Percentiles rank a stretch among this genome's conserved stretches.
Evolutionary conservation across 2,113 vertebrate species (phyloP).

Genomic region (Daphoenositta chrysoptera): DNA sequence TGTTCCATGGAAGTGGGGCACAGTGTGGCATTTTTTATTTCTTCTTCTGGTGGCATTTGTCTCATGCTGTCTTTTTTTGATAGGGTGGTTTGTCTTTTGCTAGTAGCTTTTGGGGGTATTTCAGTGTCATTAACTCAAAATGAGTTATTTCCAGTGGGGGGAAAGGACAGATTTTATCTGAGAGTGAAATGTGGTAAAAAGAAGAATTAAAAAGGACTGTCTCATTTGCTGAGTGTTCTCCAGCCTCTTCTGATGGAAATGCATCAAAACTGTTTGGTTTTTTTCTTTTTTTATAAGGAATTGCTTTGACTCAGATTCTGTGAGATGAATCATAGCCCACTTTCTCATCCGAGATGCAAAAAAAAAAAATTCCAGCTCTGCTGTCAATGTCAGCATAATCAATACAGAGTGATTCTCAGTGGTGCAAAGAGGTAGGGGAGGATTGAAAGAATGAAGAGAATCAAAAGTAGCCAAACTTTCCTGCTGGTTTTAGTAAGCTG

Average conservation of each 20-base stretch:
- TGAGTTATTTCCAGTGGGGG: background rate
- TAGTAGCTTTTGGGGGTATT: slow-evolving; percentile 38
- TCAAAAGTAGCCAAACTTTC: slow-evolving; percentile 42
- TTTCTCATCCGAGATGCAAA: slow-evolving; percentile 68
- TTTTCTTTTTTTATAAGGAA: slow-evolving; percentile 45
- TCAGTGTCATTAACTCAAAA: slow-evolving; percentile 44
- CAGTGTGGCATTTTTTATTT: background rate
- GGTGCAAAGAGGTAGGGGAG: slow-evolving; percentile 5
- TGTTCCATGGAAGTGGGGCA: background rate
- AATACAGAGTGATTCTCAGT: slow-evolving; percentile 36
- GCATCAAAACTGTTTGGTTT: slow-evolving; percentile 48
- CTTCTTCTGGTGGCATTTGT: slow-evolving; percentile 17
- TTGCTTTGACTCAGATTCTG: slow-evolving; percentile 73
- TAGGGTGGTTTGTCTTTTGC: slow-evolving; percentile 13
- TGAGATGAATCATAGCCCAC: slow-evolving; percentile 77
- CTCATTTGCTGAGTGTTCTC: slow-evolving; percentile 68
- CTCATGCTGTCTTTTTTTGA: slow-evolving; percentile 13
- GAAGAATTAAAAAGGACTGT: slow-evolving; percentile 10
- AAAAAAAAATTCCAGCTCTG: slow-evolving; percentile 41
- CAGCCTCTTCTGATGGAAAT: slow-evolving; percentile 63
- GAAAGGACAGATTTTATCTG: slow-evolving; percentile 61
- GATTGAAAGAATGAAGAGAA: slow-evolving; percentile 47
- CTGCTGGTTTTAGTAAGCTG: background rate
- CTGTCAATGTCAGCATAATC: slow-evolving; percentile 70
- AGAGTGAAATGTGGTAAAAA: slow-evolving; percentile 50